Percentiles rank a stretch among this genome's conserved stretches.
These are phyloP conservation scores for Neogale vison DNA, from an alignment of 2,113 vertebrate genomes.

Conservation along the genomic window DNA sequence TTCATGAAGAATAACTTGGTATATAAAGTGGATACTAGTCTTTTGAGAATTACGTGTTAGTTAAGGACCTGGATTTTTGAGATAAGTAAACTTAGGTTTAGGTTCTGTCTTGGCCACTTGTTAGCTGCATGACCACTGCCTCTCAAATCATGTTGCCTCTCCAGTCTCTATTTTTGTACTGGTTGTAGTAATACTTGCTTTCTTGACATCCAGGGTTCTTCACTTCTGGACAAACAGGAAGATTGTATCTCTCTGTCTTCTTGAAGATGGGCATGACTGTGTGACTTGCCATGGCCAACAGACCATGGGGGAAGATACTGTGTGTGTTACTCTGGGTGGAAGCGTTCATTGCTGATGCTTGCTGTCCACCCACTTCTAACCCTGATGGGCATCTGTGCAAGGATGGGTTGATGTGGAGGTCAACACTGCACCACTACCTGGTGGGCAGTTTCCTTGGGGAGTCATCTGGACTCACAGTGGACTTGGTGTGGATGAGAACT, in stretches of 20 bases:
- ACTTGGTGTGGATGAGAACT: neutral
- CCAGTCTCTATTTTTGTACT: neutral
- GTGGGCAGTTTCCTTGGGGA: neutral
- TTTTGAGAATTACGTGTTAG: neutral
- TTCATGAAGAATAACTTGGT: neutral
- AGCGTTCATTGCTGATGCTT: neutral
- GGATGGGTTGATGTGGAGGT: neutral
- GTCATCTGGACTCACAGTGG: neutral
- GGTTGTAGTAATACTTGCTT: neutral
- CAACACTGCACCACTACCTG: accelerated
- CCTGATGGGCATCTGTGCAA: accelerated
- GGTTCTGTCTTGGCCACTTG: neutral
- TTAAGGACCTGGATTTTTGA: neutral
- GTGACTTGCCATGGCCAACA: neutral
- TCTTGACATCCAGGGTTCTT: neutral
- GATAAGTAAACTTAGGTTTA: neutral
- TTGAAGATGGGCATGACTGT: neutral
- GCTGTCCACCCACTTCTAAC: accelerated
- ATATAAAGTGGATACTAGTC: neutral
- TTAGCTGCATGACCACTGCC: neutral
- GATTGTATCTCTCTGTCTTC: neutral
- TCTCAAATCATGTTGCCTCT: neutral
- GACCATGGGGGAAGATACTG: neutral
- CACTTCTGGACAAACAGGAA: neutral
- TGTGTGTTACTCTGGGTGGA: neutral